Conservation (phyloP, 2,888 invertebrate genomes). For the Tachina grossa region DNA sequence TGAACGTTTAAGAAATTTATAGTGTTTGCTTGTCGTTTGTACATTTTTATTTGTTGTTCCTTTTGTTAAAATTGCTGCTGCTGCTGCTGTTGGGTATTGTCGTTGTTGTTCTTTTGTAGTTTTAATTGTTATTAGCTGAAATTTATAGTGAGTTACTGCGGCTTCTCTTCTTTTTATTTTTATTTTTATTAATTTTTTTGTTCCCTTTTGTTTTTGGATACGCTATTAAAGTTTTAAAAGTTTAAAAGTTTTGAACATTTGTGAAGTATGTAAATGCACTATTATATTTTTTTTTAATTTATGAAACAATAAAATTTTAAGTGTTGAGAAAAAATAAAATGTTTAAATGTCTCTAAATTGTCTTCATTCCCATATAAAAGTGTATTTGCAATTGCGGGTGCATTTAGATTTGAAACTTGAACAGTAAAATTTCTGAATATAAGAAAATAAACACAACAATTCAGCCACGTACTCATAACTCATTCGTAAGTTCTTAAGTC, state of each 20-base stretch:
- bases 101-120: constrained; percentile 33
- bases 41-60: constrained; percentile 44
- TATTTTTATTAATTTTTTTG: not conserved
- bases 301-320: not conserved
- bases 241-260: constrained; percentile 13
- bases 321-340: too few species aligned
- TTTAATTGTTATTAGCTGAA: constrained; percentile 65
- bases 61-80: constrained; percentile 24
- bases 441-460: too few species aligned
- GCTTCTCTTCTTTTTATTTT: constrained; percentile 2
- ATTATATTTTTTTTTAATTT: not conserved
- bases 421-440: too few species aligned
- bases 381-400: too few species aligned
- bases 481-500: too few species aligned
- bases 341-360: too few species aligned
- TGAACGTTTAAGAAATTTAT: constrained; percentile 71
- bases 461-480: too few species aligned
- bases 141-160: constrained; percentile 50
- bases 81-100: constrained; percentile 26
- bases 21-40: constrained; percentile 58
- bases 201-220: not conserved
- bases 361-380: too few species aligned
- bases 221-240: constrained; percentile 6
- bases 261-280: not conserved
- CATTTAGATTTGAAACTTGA: too few species aligned